A percentile compares a stretch with the other conserved stretches of the same genome.
phyloP scores from a whole-genome alignment of 2,888 invertebrate species.

The Melitaea athalia region DNA sequence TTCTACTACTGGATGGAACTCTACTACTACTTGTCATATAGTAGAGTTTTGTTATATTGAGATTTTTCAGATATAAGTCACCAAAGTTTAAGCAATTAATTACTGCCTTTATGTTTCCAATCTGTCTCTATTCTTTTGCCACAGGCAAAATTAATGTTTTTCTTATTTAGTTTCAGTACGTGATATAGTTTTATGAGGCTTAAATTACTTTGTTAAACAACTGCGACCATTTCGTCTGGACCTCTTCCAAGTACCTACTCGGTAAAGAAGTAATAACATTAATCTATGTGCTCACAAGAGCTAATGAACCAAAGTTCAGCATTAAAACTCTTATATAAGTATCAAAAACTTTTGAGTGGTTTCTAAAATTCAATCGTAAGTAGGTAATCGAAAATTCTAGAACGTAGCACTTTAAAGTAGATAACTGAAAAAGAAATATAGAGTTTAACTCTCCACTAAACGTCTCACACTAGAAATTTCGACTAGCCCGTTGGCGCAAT shows the following conservation, averaged over 20 bases:
- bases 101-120: too few species aligned
- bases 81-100: too few species aligned
- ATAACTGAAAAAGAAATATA: not conserved
- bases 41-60: too few species aligned
- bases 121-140: too few species aligned
- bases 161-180: slow-evolving; percentile 7
- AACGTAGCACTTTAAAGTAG: not conserved
- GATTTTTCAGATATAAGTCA: too few species aligned
- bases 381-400: not conserved
- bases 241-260: slow-evolving; percentile 32
- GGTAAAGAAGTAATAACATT: slow-evolving; percentile 38
- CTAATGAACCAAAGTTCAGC: slow-evolving; percentile 35
- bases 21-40: too few species aligned
- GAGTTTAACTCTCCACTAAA: too few species aligned
- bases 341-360: slow-evolving; percentile 25
- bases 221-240: slow-evolving; percentile 28
- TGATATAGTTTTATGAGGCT: slow-evolving; percentile 21
- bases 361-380: slow-evolving; percentile 1
- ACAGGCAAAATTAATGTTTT: not conserved
- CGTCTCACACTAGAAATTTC: too few species aligned
- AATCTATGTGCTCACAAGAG: slow-evolving; percentile 33
- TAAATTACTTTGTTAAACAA: slow-evolving; percentile 24
- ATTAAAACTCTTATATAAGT: slow-evolving; percentile 23
- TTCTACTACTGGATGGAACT: too few species aligned
- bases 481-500: too few species aligned